These are phyloP conservation scores for Lycaon pictus DNA, from an alignment of 2,113 vertebrate genomes.

Conservation along the genomic window DNA sequence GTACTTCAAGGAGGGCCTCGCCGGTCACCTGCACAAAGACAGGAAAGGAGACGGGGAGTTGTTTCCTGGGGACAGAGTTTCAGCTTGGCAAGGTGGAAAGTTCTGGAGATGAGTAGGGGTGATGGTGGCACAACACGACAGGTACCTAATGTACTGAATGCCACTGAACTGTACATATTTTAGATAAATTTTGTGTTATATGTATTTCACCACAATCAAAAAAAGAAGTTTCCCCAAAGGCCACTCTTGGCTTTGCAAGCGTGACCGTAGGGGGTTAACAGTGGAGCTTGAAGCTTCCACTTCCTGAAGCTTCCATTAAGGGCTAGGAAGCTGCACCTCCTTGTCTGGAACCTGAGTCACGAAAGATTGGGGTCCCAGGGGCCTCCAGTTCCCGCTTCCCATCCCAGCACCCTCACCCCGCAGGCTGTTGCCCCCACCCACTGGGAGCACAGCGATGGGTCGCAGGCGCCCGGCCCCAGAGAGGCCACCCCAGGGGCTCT, in stretches of 20 bases:
- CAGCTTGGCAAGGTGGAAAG: not conserved
- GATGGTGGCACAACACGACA: fast-evolving
- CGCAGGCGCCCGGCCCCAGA: fast-evolving
- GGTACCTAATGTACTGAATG: not conserved
- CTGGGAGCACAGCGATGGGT: not conserved
- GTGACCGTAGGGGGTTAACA: no score
- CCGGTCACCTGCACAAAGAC: not conserved
- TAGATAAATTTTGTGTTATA: not conserved
- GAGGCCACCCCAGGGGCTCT: not conserved
- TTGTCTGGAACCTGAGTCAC: not conserved
- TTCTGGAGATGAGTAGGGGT: fast-evolving
- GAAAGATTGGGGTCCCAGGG: not conserved
- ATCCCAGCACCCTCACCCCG: no score
- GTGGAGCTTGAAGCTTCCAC: not conserved
- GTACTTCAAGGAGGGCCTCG: no score
- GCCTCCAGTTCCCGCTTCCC: not conserved
- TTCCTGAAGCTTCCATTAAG: not conserved
- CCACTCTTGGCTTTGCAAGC: not conserved
- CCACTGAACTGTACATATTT: not conserved
- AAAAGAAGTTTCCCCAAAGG: not conserved
- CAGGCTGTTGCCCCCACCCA: fast-evolving
- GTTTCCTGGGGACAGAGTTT: no score
- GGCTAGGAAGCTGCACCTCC: not conserved
- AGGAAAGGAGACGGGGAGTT: fast-evolving
- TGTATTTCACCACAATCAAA: not conserved